Evolutionary conservation across 2,888 invertebrate species (phyloP).

Genomic region (Xestoiulus laeticollis): DNA sequence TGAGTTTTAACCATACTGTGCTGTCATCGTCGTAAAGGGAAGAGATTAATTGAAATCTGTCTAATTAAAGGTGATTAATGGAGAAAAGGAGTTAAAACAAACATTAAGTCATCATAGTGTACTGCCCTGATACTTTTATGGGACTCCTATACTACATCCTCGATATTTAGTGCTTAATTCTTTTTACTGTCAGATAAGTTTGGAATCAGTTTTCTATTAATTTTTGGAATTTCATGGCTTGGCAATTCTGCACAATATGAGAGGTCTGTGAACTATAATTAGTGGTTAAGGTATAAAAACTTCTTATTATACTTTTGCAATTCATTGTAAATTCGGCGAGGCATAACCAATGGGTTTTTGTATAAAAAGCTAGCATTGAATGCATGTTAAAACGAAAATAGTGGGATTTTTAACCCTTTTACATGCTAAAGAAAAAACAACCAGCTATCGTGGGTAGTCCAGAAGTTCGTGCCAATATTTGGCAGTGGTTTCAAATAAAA

Average conservation of each 20-base stretch:
- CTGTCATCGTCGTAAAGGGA: not conserved
- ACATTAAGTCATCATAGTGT: not conserved
- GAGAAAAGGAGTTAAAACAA: not conserved
- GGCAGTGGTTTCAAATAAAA: not conserved
- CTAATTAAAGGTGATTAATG: constrained; percentile 15
- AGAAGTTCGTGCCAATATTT: not conserved
- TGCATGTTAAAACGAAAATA: not conserved
- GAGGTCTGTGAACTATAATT: not conserved
- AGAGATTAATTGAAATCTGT: constrained; percentile 10
- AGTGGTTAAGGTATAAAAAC: not conserved
- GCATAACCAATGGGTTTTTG: not conserved
- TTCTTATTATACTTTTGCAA: not conserved
- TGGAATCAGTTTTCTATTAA: not conserved
- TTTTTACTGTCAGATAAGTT: not conserved
- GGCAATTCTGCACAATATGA: not conserved
- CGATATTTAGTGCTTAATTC: too few relatives aligned
- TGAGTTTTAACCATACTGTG: not conserved
- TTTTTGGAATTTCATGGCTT: not conserved
- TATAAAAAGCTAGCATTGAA: not conserved
- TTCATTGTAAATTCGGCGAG: not conserved
- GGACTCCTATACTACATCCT: too few relatives aligned
- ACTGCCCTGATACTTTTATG: not conserved
- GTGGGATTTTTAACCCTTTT: constrained; percentile 30
- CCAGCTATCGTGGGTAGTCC: not conserved
- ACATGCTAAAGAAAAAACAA: not conserved